Percentiles rank a stretch among this genome's conserved stretches.
These are phyloP conservation scores for Steinernema carpocapsae DNA, from an alignment of 2,888 invertebrate species.

Conservation along the genomic window DNA sequence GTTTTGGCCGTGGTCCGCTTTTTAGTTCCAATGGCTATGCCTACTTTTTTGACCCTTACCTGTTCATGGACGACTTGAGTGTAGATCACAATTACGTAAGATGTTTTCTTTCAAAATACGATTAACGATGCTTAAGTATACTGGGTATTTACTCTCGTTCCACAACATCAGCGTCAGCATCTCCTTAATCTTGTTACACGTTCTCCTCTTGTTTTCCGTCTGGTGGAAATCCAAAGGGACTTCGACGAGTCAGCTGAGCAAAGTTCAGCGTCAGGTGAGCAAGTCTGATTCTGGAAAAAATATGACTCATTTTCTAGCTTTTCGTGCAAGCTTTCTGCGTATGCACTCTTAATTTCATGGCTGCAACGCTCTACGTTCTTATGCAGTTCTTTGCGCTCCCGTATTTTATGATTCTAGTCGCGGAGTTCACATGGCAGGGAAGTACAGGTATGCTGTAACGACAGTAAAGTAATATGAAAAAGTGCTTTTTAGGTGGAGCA, in stretches of 20 bases:
- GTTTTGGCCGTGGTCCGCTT: not conserved
- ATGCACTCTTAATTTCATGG: slow-evolving; percentile 23
- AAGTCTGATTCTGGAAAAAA: not conserved
- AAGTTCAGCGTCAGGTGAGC: slow-evolving; percentile 30
- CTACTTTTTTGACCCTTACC: slow-evolving; percentile 37
- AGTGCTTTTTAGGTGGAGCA: slow-evolving; percentile 9
- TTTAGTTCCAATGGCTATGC: slow-evolving; percentile 30
- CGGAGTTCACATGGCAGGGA: slow-evolving; percentile 27
- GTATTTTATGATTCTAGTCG: slow-evolving; percentile 27
- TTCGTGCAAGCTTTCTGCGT: slow-evolving; percentile 23
- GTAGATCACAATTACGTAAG: slow-evolving; percentile 4
- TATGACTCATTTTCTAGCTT: slow-evolving; percentile 5
- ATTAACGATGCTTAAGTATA: not conserved
- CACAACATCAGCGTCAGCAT: slow-evolving; percentile 22
- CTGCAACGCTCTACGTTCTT: slow-evolving; percentile 3
- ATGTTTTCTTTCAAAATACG: not conserved
- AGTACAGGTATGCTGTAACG: slow-evolving; percentile 24
- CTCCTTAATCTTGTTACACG: not conserved
- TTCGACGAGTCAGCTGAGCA: not conserved
- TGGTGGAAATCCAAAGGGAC: slow-evolving; percentile 11
- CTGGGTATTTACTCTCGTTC: slow-evolving; percentile 12
- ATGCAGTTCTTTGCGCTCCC: slow-evolving; percentile 29
- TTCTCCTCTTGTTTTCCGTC: not conserved
- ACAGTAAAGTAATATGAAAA: not conserved
- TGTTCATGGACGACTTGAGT: not conserved